These are phyloP conservation scores for Platycheirus rosarum DNA, from an alignment of 2,888 invertebrate genomes.

Conservation along the genomic window DNA sequence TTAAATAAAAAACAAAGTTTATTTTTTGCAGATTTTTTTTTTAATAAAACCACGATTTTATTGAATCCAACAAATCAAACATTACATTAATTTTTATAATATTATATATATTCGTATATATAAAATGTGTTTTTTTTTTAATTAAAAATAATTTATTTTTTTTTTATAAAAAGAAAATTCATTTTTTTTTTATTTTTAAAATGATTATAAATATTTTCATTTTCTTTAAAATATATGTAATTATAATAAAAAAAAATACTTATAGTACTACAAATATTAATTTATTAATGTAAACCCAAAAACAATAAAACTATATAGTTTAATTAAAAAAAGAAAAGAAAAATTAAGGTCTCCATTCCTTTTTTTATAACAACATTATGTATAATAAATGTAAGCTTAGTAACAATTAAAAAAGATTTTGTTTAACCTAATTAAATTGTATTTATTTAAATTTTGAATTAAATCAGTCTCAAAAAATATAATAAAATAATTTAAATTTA, in stretches of 20 bases:
- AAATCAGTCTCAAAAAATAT: constrained; percentile 75
- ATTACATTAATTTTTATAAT: constrained; percentile 78
- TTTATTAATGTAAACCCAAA: constrained; percentile 62
- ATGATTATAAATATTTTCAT: constrained; percentile 61
- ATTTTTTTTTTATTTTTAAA: constrained; percentile 41
- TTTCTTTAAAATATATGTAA: constrained; percentile 52
- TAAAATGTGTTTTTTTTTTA: constrained; percentile 75
- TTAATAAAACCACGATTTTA: constrained; percentile 78
- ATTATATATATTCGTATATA: constrained; percentile 68
- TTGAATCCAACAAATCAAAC: constrained; percentile 80
- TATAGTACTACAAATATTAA: constrained; percentile 51
- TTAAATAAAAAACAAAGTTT: constrained; percentile 66
- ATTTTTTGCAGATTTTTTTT: constrained; percentile 73
- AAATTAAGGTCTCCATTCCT: constrained; percentile 56
- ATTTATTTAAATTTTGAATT: constrained; percentile 67
- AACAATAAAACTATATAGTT: constrained; percentile 74
- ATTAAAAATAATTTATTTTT: constrained; percentile 63
- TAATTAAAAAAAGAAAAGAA: constrained; percentile 65
- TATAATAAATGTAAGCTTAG: constrained; percentile 34
- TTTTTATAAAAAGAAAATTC: constrained; percentile 60
- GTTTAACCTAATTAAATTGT: constrained; percentile 28
- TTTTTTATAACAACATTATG: constrained; percentile 63
- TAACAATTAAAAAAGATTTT: constrained; percentile 49
- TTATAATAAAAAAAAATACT: constrained; percentile 70
- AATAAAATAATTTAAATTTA: constrained; percentile 55